Base-by-base conservation (phyloP, 2,888 invertebrate genomes). In the Nezara viridula region DNA sequence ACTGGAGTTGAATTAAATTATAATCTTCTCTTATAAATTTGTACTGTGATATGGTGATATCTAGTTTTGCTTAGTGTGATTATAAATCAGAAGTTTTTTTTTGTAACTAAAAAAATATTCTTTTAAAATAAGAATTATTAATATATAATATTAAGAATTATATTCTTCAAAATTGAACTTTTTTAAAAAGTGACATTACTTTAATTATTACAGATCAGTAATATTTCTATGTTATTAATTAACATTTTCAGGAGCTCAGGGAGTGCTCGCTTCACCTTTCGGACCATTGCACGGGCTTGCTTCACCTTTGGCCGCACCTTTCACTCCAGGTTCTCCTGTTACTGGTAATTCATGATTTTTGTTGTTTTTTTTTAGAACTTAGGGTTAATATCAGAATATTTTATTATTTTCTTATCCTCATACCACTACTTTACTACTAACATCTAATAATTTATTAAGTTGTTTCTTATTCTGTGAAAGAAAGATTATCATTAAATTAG, bases 181-280 rank as follows among this genome's bases (percentile, higher is more conserved):
- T n/a, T n/a, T n/a, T n/a, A n/a, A n/a, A n/a, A n/a, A n/a, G n/a
- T n/a, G n/a, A n/a, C n/a, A n/a, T n/a, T n/a, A n/a, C n/a, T n/a
- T n/a, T n/a, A n/a, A n/a, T n/a, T n/a, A n/a, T n/a, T n/a, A n/a
- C n/a, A n/a, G n/a, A n/a, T n/a, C n/a, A n/a, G n/a, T n/a, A n/a
- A n/a, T 27, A 60, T 60, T 60, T 27, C 12, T 27, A 60, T 55
- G 24, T 60, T 27, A 6, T 60, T 16, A 24, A 47, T 44, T 81
- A n/a, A 47, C 7, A 12, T 44, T 81, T 47, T 93, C 95, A 94
- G 97, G 97, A 93, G 96, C 96, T 92, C 96, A 96, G 90, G 97
- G 98, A 91, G 97, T 98, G 90, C 94, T 98, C 93, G 95, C 96
- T 91, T 96, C 96, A 91, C 98, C 97, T 91, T 98, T 98, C 93